These are phyloP conservation scores for Drosophila quadrilineata DNA, from an alignment of 1,140 invertebrate genomes.

Conservation along the genomic window DNA sequence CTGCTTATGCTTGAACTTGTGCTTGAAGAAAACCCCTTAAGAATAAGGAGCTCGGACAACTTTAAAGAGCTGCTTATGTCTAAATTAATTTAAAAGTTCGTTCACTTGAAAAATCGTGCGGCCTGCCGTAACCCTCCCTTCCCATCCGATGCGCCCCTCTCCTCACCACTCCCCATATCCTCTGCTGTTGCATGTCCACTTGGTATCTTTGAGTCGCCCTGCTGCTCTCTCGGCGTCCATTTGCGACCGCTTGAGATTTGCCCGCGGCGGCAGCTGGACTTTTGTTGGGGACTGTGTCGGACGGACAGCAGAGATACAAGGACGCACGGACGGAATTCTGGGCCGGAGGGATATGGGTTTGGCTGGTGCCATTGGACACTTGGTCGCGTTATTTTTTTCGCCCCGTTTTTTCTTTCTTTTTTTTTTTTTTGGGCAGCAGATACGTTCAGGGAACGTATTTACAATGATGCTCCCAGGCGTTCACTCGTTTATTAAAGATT, in stretches of 20 bases:
- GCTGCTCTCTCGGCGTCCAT: slow-evolving; percentile 51
- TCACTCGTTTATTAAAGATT: slow-evolving; percentile 77
- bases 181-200: too few relatives aligned
- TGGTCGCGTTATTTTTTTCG: too few relatives aligned
- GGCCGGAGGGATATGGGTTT: background rate
- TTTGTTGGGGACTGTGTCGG: too few relatives aligned
- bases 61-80: slow-evolving; percentile 75
- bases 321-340: background rate
- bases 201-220: too few relatives aligned
- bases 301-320: background rate
- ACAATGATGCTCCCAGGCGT: slow-evolving; percentile 52
- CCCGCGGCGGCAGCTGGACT: slow-evolving; percentile 48
- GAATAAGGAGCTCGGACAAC: slow-evolving; percentile 37
- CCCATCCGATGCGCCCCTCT: background rate
- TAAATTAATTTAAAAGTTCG: slow-evolving; percentile 78
- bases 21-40: slow-evolving; percentile 54
- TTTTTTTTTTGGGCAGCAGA: too few relatives aligned
- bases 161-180: slow-evolving; percentile 2
- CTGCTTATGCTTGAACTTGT: background rate
- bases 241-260: slow-evolving; percentile 68
- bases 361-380: too few relatives aligned
- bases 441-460: background rate
- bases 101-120: slow-evolving; percentile 70
- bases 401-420: too few relatives aligned
- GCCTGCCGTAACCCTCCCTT: slow-evolving; percentile 1